These are phyloP conservation scores for Pogonognathellus flavescens DNA, from an alignment of 1,140 invertebrate genomes.

Conservation along the genomic window DNA sequence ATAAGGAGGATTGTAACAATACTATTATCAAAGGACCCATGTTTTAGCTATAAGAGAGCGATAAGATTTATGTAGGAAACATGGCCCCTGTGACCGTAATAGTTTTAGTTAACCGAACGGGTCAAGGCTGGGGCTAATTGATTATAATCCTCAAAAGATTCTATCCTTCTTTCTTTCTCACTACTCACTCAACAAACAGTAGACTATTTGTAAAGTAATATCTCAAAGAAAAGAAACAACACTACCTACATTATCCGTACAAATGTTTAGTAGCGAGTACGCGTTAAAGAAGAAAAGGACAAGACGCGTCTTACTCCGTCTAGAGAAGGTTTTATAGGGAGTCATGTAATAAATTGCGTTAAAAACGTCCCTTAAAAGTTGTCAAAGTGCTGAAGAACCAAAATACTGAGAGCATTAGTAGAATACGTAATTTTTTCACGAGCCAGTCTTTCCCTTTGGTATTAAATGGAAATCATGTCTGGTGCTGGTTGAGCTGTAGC, in stretches of 20 bases:
- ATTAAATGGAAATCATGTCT: background rate
- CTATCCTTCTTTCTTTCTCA: background rate
- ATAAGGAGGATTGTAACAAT: background rate
- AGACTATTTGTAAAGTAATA: background rate
- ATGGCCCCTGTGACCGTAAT: slow-evolving; percentile 32
- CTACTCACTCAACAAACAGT: background rate
- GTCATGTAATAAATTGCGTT: slow-evolving; percentile 48
- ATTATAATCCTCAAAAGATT: slow-evolving; percentile 43
- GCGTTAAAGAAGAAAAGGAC: background rate
- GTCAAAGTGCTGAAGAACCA: slow-evolving; percentile 45
- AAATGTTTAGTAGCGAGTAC: background rate
- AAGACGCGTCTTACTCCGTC: slow-evolving; percentile 18
- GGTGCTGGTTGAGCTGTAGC: background rate
- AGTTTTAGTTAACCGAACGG: background rate
- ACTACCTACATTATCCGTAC: slow-evolving; percentile 6
- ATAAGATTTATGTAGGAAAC: slow-evolving; percentile 13
- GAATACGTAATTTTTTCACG: slow-evolving; percentile 51
- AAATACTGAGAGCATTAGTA: slow-evolving; percentile 46
- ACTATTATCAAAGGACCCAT: background rate
- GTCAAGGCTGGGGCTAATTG: slow-evolving; percentile 42
- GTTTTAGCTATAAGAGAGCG: background rate
- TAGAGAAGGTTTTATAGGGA: slow-evolving; percentile 18
- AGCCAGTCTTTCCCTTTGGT: background rate
- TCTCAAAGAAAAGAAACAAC: background rate
- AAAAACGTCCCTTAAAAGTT: slow-evolving; percentile 53